These are phyloP conservation scores for Schlechtendalia chinensis DNA, from an alignment of 1,140 invertebrate genomes.

Conservation along the genomic window DNA sequence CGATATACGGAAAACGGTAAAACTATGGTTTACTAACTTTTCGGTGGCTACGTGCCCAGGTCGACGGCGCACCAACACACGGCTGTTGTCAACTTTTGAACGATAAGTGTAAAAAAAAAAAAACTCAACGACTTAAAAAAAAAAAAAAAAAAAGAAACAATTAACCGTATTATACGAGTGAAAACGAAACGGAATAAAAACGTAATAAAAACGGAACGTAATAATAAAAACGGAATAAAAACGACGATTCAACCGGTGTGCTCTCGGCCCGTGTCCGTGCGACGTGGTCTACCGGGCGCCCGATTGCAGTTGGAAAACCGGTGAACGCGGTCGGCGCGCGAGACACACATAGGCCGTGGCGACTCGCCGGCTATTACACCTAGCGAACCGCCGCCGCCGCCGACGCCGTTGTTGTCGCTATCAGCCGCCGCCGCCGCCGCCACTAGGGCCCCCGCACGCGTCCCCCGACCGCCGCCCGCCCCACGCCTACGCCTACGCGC, in stretches of 20 bases:
- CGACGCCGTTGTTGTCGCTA: too few species aligned
- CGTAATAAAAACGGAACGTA: constrained; percentile 18
- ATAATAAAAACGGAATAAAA: background rate
- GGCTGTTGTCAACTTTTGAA: constrained; percentile 26
- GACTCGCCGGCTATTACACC: constrained; percentile 46
- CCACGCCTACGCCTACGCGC: background rate
- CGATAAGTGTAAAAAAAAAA: constrained; percentile 2
- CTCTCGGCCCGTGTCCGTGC: too few species aligned
- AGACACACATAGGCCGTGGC: constrained; percentile 43
- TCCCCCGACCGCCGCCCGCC: background rate
- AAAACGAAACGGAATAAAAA: too few species aligned
- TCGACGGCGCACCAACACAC: too few species aligned
- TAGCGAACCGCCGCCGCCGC: constrained; percentile 33
- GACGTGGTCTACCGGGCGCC: constrained; percentile 43
- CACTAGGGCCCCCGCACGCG: background rate
- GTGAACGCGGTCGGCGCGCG: constrained; percentile 35
- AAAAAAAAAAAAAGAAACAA: too few species aligned
- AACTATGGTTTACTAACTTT: too few species aligned
- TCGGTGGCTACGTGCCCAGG: too few species aligned
- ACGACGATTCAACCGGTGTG: too few species aligned
- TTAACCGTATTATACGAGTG: too few species aligned
- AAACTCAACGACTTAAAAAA: too few species aligned
- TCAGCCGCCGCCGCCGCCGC: background rate
- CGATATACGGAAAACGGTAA: too few species aligned
- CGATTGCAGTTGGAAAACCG: constrained; percentile 44